These are phyloP conservation scores for Perccottus glenii DNA, from an alignment of 2,113 vertebrate species.

Conservation along the genomic window DNA sequence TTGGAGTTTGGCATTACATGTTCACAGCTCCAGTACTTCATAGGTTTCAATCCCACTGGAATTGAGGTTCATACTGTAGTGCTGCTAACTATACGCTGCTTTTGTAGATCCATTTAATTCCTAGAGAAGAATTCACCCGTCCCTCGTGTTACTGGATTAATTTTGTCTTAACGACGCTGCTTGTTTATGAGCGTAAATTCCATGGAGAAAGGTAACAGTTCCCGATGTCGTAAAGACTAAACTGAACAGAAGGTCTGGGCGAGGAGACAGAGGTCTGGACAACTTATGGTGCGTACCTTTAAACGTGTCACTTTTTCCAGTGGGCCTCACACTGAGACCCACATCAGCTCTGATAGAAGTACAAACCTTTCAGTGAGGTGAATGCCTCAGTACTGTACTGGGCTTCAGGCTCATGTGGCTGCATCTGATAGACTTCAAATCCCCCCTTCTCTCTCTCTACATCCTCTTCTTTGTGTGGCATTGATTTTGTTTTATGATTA, in stretches of 20 bases:
- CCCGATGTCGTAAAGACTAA: conserved; percentile 45
- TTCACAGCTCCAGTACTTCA: conserved; percentile 15
- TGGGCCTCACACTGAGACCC: conserved; percentile 61
- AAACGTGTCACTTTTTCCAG: conserved; percentile 74
- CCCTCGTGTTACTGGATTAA: conserved; percentile 20
- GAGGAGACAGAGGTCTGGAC: conserved; percentile 56
- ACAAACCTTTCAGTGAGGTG: conserved; percentile 23
- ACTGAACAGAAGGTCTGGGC: conserved; percentile 51
- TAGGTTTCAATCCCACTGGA: conserved; percentile 8
- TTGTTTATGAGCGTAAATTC: conserved; percentile 67
- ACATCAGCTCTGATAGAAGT: conserved; percentile 35
- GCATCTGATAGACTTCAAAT: conserved; percentile 2
- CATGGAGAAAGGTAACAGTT: conserved; percentile 58
- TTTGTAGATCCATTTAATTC: conserved; percentile 1
- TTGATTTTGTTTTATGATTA: conserved; percentile 71
- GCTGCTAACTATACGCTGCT: neutral
- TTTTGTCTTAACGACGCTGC: conserved; percentile 37
- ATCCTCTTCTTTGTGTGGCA: conserved; percentile 25
- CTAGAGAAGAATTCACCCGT: neutral
- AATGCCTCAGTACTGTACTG: neutral
- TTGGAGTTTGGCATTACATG: too few relatives aligned
- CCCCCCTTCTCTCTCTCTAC: conserved; percentile 18
- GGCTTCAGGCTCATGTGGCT: too few relatives aligned
- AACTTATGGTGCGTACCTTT: conserved; percentile 61
- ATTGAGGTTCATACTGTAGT: neutral